Base-by-base conservation (phyloP, 1,140 invertebrate genomes). In the Watersipora subatra region DNA sequence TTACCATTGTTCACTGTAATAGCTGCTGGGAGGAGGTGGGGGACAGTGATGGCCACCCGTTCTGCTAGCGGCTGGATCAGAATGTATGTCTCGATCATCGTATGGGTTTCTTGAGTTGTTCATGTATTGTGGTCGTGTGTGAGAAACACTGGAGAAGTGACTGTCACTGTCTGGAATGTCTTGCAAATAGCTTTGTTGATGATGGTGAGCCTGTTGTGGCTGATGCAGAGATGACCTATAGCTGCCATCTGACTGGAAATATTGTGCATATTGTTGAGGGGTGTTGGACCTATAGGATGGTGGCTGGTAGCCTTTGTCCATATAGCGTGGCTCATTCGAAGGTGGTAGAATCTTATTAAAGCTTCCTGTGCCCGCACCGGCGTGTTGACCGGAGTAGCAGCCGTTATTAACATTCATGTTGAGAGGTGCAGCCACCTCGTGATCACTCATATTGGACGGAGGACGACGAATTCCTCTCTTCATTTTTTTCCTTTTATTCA, bases 61-160 rank as follows among this genome's bases (percentile, higher is more conserved):
- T 46, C 34, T 46, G 34, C 34, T 46, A 46, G 34, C 34, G n/a
- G 34, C 34, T 12, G 34, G 34, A 46, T 46, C 34, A 46, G 34
- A 46, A n/a, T 46, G 34, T 12, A 46, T 46, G 34, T 46, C 34
- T 46, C 34, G 7, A n/a, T 46, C 34, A 46, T 46, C 34, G n/a
- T 46, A 46, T 46, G 34, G 34, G 34, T 46, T 46, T 46, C 34
- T 46, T 46, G 34, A 46, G 34, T n/a, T 46, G 34, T 46, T 46
- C 34, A 46, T 46, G n/a, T 46, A 46, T 46, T 46, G 34, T 46
- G 34, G 34, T 46, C 34, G 34, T n/a, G 34, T 46, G 34, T 46
- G 58, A 24, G 58, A 59, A 12, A 59, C 58, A 28, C 58, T 59
- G 58, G 58, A 59, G 58, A 59, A 59, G 7, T 59, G 58, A 28